Base-by-base conservation (phyloP, 2,113 vertebrate species). In the Melanerpes formicivorus region DNA sequence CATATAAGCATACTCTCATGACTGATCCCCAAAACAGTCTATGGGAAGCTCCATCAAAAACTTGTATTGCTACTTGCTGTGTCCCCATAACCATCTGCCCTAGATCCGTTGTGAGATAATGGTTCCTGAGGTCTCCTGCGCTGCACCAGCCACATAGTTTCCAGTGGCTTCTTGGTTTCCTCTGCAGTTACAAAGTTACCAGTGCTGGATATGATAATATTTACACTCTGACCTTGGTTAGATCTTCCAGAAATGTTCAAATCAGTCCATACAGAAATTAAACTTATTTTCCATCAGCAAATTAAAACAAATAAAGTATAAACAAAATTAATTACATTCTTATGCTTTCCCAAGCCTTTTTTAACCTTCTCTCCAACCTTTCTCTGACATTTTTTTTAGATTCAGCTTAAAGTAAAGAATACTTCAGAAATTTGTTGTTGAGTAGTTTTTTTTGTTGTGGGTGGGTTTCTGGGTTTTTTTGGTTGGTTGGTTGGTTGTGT, bases 161-260 rank as follows among this genome's bases (percentile, higher is more conserved):
- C 60, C 65, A 60, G 0, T 4, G 25, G 21, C 14, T 72, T 27
- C 11, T 76, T 23, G 11, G 22, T 73, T 82, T 60, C 7, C 14
- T 14, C 15, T 4, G 25, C 22, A 34, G 4, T 3, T 48, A 0
- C 3, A 34, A 55, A 1, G 2, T 27, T 50, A 66, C 8, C 17
- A 23, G 18, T 65, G 18, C 30, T 66, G 32, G 26, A 37, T 69
- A 25, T 14, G 29, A 1, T 17, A 42, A 56, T 75, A 59, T 63
- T 46, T 78, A 37, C 12, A 6, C 6, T 66, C 10, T 54, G 18
- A n/a, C 6, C 87, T 42, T 14, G 3, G 13, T 22, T 48, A 69
- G 10, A 15, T 62, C 46, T 84, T 58, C 32, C 63, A 85, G 18
- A 5, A 91, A 62, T 14, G 55, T 4, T 18, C 11, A 76, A 13